phyloP scores from a whole-genome alignment of 1,140 invertebrate genomes.

The Oreohelix idahoensis region DNA sequence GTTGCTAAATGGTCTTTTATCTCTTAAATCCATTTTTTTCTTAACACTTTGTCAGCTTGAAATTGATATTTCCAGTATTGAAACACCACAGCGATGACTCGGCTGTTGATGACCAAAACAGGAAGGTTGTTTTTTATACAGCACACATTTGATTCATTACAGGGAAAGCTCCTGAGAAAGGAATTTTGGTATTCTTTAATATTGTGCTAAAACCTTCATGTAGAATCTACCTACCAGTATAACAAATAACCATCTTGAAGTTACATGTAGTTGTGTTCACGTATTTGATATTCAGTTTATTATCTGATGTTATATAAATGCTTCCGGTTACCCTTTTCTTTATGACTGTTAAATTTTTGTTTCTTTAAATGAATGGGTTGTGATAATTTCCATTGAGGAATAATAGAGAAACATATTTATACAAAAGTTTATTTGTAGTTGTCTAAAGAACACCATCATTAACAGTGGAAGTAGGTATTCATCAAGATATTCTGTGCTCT shows the following conservation, averaged over 20 bases:
- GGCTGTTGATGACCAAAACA: background rate
- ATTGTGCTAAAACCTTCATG: background rate
- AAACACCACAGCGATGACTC: slow-evolving; percentile 37
- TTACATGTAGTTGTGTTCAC: background rate
- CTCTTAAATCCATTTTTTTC: no score
- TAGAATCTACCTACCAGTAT: background rate
- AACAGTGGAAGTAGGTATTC: no score
- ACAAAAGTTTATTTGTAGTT: no score
- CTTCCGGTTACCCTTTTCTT: background rate
- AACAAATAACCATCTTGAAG: background rate
- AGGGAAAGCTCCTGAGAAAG: background rate
- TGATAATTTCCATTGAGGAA: background rate
- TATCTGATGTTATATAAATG: background rate
- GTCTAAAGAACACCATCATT: no score
- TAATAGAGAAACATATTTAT: no score
- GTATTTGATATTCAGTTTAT: background rate
- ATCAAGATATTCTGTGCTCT: no score
- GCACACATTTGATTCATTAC: background rate
- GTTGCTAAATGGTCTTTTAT: no score
- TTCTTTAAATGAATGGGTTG: background rate
- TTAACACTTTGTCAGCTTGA: slow-evolving; percentile 37
- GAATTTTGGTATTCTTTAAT: background rate
- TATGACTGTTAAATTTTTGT: background rate
- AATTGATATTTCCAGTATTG: slow-evolving; percentile 42
- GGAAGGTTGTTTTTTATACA: background rate